Evolutionary conservation across 2,888 invertebrate species (phyloP).

Genomic region (Ophion slaviceki): DNA sequence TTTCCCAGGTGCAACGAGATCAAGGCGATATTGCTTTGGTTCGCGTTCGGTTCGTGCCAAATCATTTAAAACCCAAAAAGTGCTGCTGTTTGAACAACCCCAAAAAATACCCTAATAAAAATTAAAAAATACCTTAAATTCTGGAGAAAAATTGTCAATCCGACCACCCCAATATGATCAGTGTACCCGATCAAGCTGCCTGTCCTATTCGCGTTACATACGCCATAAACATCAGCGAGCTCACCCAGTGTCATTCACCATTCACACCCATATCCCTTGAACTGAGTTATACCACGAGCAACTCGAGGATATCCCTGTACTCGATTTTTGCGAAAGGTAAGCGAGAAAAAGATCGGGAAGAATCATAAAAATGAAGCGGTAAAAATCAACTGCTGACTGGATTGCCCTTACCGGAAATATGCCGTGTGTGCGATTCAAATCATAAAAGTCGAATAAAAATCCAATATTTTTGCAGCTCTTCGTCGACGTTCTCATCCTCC

Average conservation of each 20-base stretch:
- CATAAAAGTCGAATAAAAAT: slow-evolving; percentile 82
- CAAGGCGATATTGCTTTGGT: not conserved
- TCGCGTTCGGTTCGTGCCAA: no score
- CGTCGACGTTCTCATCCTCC: not conserved
- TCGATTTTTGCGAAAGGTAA: slow-evolving; percentile 51
- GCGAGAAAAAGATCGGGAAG: slow-evolving; percentile 37
- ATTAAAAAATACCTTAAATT: not conserved
- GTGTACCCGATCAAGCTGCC: not conserved
- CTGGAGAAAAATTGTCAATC: not conserved
- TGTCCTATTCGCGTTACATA: no score
- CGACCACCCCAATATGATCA: not conserved
- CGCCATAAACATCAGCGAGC: no score
- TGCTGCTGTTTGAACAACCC: not conserved
- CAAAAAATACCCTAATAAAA: not conserved
- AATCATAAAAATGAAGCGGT: slow-evolving; percentile 80
- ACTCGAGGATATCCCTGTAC: slow-evolving; percentile 25
- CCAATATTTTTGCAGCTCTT: slow-evolving; percentile 43
- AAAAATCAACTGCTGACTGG: slow-evolving; percentile 81
- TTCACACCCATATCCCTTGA: not conserved
- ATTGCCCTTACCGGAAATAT: slow-evolving; percentile 71
- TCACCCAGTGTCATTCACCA: not conserved
- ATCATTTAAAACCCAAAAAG: not conserved
- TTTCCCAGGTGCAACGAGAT: not conserved
- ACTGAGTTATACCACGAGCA: slow-evolving; percentile 16
- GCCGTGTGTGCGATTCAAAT: slow-evolving; percentile 81